Evolutionary conservation across 2,888 invertebrate genomes (phyloP), one percentile per base, ranked within the genome.

Genomic region (Parnassius glacialis): DNA sequence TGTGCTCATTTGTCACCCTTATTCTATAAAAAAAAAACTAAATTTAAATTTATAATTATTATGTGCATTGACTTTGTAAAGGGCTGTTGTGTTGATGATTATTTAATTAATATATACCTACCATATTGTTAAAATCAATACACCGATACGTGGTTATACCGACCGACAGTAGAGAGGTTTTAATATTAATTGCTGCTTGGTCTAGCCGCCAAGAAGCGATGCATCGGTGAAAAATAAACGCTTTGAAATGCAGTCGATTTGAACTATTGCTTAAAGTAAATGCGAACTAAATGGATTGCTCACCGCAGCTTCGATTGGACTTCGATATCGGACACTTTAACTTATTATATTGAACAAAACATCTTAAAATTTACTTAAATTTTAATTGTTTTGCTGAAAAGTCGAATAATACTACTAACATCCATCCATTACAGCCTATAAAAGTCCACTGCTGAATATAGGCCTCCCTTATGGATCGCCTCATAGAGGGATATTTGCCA

Each of bases 121-220:
- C 5, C 34, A 34, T 34, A 34, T 34, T 34, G 7, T 9, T n/a
- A n/a, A 13, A 56, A 53, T 64, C 48, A 59, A 54, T 73, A 65
- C 72, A 52, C 10, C 51, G 52, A 12, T 47, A 47, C 47, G 0
- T 70, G 68, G 43, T 59, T 41, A 10, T 45, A 7, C 44, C 59
- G 43, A 47, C 48, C 68, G 72, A 56, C 20, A 62, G 55, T 66
- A 52, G 67, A 64, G 71, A 69, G 73, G 70, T 73, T 79, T 78
- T 74, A 78, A 74, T 75, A 77, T 78, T 76, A 81, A 80, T 78
- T 76, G 74, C 13, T 13, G 48, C 13, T 13, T 13, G 13, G 70
- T 65, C 59, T 64, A 64, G 62, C 64, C 69, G 74, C 73, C 74
- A 74, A 72, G 74, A 66, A 61, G 64, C 69, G 67, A 65, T 64